Base-by-base conservation (phyloP, 1,140 invertebrate genomes). In the Aethina tumida region DNA sequence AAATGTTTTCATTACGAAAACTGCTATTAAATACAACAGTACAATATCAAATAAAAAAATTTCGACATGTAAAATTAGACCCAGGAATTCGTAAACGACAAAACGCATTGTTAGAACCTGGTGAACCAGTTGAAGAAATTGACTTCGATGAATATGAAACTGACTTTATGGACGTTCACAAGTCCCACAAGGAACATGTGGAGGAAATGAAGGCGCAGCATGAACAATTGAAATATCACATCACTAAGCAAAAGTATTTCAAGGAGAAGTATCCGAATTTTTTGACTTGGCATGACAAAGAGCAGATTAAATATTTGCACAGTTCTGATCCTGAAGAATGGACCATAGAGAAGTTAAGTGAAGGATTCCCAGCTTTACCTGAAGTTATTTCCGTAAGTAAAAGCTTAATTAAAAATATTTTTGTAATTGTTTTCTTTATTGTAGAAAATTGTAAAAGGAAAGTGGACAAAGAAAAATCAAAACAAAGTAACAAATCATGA, bases 211-310 rank as follows among this genome's bases (percentile, higher is more conserved):
- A 51, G 17, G 27, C 30, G 15, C 31, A 47, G 5, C 66, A 67
- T 21, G 63, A 72, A 38, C 57, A 55, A 13, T 27, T 74, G 3
- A 71, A 73, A 34, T 63, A 68, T 25, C 59, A 68, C 22, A 84
- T 85, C 39, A 67, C 82, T 0, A 68, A 68, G 43, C 67, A 69
- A n/a, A 87, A 84, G 59, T 85, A 83, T 53, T 83, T 86, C 53
- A 77, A 77, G 28, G 65, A 74, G 43, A 68, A 72, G 38, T 65
- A 76, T 38, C 73, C 78, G 0, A 83, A 77, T 52, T 71, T 92
- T n/a, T 52, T 93, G 35, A 86, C 84, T 1, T 88, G 77, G 68
- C 71, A 74, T 43, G 87, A 91, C 55, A 90, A 84, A 55, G 73
- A 88, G 61, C 77, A 89, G 61, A 89, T 93, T 29, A 64, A 73